phyloP scores from a whole-genome alignment of 2,797 vertebrate genomes.

The Simalia tracyae region DNA sequence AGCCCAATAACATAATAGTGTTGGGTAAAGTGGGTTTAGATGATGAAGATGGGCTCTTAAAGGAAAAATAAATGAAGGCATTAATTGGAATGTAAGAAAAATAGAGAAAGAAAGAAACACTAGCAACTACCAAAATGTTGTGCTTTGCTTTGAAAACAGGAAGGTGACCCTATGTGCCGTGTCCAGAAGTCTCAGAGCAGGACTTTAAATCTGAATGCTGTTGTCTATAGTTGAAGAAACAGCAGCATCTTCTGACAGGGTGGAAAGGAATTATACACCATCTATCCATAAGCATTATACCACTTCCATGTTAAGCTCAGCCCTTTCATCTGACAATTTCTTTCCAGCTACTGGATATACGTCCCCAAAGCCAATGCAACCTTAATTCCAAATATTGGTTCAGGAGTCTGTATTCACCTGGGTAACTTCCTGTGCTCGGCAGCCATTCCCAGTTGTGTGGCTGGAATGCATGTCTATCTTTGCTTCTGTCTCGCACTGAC shows the following conservation, averaged over 20 bases:
- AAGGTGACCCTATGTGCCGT: background rate
- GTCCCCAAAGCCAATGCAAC: background rate
- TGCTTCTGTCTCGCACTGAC: conserved; percentile 33
- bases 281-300: background rate
- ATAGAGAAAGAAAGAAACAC: background rate
- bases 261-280: background rate
- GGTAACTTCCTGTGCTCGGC: conserved; percentile 80
- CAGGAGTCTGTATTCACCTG: conserved; percentile 74
- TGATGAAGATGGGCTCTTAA: background rate
- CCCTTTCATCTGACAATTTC: background rate
- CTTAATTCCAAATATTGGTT: background rate
- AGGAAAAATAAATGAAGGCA: background rate
- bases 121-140: background rate
- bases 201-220: background rate
- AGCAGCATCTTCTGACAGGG: background rate
- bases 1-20: background rate
- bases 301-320: background rate
- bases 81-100: background rate
- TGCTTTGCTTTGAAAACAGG: background rate
- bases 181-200: background rate
- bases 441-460: conserved; percentile 74
- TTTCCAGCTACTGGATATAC: background rate
- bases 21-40: background rate
- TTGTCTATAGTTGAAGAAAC: background rate
- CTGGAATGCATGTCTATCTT: conserved; percentile 86